A percentile compares a stretch with the other conserved stretches of the same genome.
Evolutionary conservation across 2,797 vertebrate species (phyloP).

Genomic region (Mus minutoides): DNA sequence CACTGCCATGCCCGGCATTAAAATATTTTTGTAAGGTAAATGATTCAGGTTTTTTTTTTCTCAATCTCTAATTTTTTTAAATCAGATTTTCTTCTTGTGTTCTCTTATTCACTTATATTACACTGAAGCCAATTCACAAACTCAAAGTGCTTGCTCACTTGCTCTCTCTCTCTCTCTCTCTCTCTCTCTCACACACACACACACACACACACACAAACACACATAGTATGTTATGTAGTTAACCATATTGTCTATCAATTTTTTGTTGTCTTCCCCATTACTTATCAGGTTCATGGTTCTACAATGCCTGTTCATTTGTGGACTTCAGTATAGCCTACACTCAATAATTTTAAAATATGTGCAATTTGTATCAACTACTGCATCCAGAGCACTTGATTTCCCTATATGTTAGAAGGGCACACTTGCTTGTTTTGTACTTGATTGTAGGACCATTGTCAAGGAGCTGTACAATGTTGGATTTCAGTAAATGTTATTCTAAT

Average conservation of each 20-base stretch:
- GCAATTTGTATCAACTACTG: neutral
- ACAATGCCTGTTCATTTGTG: neutral
- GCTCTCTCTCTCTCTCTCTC: neutral
- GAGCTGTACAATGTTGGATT: neutral
- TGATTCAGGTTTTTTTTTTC: neutral
- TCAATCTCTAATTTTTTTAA: neutral
- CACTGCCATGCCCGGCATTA: too few relatives aligned
- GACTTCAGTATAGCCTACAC: conserved; percentile 19
- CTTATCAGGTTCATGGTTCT: neutral
- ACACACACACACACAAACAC: neutral
- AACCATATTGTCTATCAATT: neutral
- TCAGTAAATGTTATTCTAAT: conserved; percentile 58
- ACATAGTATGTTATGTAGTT: neutral
- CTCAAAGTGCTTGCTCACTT: neutral
- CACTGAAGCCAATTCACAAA: neutral
- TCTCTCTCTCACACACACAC: neutral
- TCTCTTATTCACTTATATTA: conserved; percentile 47
- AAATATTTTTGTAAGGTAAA: conserved; percentile 27
- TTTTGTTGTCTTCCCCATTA: neutral
- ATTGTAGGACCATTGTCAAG: neutral
- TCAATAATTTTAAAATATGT: neutral
- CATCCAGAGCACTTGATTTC: neutral
- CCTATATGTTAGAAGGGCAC: neutral
- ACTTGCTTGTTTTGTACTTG: conserved; percentile 37
- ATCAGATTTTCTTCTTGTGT: neutral